A percentile compares a stretch with the other conserved stretches of the same genome.
Conservation (phyloP, 2,888 invertebrate species). For the Icerya purchasi region DNA sequence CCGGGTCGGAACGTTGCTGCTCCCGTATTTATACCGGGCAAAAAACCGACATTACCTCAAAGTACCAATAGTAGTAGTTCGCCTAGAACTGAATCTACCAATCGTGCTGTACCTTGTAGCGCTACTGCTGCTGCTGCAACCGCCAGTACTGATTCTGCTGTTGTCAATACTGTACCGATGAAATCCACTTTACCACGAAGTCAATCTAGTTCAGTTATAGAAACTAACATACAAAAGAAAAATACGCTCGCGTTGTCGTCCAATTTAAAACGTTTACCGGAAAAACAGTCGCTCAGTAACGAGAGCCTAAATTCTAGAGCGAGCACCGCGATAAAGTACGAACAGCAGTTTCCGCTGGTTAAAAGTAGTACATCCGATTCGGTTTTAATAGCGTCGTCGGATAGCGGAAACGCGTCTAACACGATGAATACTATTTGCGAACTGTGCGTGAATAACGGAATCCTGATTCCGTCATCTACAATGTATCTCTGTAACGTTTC, state of each 20-base stretch:
- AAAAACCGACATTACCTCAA: constrained; percentile 2
- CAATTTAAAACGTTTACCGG: background rate
- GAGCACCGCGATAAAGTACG: background rate
- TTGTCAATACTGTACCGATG: too few species aligned
- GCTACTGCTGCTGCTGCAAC: background rate
- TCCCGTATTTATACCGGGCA: constrained; percentile 15
- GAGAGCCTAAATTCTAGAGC: background rate
- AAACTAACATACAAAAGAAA: background rate
- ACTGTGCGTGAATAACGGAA: background rate
- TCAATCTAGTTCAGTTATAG: background rate
- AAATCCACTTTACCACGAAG: background rate
- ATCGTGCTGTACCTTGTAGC: background rate
- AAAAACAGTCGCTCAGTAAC: background rate
- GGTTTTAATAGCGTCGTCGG: background rate
- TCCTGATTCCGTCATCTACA: background rate
- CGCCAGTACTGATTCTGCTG: background rate
- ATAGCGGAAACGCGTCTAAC: too few species aligned
- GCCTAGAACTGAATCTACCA: background rate
- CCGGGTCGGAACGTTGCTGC: constrained; percentile 17
- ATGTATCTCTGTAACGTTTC: background rate
- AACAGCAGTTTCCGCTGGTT: background rate
- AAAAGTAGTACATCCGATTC: background rate
- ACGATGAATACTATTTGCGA: background rate
- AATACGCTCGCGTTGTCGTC: too few species aligned
- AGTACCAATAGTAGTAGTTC: background rate